Evolutionary conservation across 2,888 invertebrate genomes (phyloP), one percentile per base, ranked within the genome.

Genomic region (Phytoseiulus persimilis): DNA sequence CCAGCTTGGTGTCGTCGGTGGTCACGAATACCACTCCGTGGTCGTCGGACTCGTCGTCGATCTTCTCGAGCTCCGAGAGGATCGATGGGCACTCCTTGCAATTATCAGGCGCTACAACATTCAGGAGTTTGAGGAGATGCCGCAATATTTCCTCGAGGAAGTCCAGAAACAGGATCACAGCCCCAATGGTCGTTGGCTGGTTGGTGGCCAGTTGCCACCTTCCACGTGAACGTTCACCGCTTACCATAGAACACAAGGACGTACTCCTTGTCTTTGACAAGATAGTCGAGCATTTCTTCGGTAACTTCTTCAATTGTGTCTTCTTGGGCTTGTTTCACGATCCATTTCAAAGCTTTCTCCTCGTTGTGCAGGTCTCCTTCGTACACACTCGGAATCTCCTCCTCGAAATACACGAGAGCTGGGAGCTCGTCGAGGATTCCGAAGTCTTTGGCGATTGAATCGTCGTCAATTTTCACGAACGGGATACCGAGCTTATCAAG

Each of bases 281-380:
- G 94, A 92, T 96, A 95, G 90, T 94, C 94, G 39, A 97, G 93
- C 92, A 97, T 97, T 94, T 97, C 97, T 93, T 97, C 96, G 31
- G 97, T 97, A 90, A 97, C 95, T 92, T 97, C 97, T 93, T 97
- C 97, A 91, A 97, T 97, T 94, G 97, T 96, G 93, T 97, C 97
- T 91, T 95, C 95, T 92, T 96, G 96, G 83, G 95, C 94, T 92
- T 97, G 97, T 92, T 96, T 95, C 91, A 95, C 95, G 39, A 97
- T 94, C 97, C 97, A 97, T 91, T 95, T 95, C 0, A 97, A 93
- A 32, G 97, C 96, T 92, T 96, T 96, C 91, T 96, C 96, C 93
- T 97, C 91, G 14, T 91, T 89, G 18, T 89, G 90, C n/a, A 91
- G 89, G 84, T 91, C 91, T n/a, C 91, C 91, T 31, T 97, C 97